Conservation (phyloP, 1,140 invertebrate genomes). For the Meloidogyne chitwoodi region DNA sequence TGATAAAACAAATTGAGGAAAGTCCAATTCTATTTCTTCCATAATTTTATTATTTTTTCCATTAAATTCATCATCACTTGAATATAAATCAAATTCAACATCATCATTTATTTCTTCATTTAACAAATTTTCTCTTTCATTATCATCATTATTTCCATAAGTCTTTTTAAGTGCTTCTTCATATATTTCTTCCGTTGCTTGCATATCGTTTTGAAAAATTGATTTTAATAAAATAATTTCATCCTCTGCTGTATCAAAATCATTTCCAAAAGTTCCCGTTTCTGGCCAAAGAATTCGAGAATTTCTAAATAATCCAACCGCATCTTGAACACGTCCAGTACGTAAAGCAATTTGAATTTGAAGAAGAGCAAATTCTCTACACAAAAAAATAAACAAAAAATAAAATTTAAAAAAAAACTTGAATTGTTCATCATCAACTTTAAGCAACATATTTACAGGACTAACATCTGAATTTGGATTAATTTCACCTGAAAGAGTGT, state of each 20-base stretch:
- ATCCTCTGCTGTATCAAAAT: slow-evolving; percentile 26
- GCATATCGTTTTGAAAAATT: slow-evolving; percentile 31
- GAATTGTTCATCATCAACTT: slow-evolving; percentile 38
- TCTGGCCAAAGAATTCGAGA: slow-evolving; percentile 41
- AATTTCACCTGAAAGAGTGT: slow-evolving; percentile 20
- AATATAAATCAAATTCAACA: not conserved
- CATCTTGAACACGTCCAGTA: slow-evolving; percentile 23
- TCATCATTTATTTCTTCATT: not conserved
- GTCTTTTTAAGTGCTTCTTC: slow-evolving; percentile 14
- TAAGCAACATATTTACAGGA: slow-evolving; percentile 30
- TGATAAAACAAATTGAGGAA: slow-evolving; percentile 29
- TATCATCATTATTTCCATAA: slow-evolving; percentile 26
- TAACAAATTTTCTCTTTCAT: not conserved
- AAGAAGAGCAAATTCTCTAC: slow-evolving; percentile 31
- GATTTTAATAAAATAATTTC: slow-evolving; percentile 22
- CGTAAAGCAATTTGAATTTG: slow-evolving; percentile 37
- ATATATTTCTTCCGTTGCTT: slow-evolving; percentile 22
- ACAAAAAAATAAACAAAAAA: slow-evolving; percentile 8
- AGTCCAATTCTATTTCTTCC: slow-evolving; percentile 28
- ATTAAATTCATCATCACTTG: not conserved
- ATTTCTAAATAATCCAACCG: slow-evolving; percentile 37
- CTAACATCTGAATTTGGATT: slow-evolving; percentile 27
- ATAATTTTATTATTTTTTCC: not conserved
- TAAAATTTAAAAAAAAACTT: slow-evolving; percentile 19
- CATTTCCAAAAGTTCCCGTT: slow-evolving; percentile 33